Conservation (phyloP, 2,888 invertebrate genomes). For the Adelognathus sp. region DNA sequence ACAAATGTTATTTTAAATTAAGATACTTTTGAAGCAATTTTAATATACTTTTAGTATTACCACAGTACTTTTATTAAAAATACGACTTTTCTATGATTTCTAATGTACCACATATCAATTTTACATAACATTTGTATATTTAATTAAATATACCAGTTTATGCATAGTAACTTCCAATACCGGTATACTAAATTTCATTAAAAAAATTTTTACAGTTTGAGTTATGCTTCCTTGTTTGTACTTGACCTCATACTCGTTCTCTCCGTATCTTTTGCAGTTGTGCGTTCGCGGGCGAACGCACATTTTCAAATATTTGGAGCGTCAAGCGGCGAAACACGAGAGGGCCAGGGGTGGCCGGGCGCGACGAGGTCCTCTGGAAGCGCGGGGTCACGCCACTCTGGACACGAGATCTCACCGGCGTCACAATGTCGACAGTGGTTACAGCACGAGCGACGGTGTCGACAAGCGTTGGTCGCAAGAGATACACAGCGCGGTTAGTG, state of each 20-base stretch:
- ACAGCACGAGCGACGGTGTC: conserved; percentile 92
- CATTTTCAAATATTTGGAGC: conserved; percentile 96
- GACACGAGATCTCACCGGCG: conserved; percentile 83
- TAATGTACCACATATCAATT: no score
- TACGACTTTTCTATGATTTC: no score
- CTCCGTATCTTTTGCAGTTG: conserved; percentile 83
- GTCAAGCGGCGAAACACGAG: conserved; percentile 90
- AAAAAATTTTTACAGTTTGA: neutral
- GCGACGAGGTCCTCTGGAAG: conserved; percentile 82
- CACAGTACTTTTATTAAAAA: no score
- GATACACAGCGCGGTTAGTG: conserved; percentile 81
- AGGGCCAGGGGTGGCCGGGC: conserved; percentile 81
- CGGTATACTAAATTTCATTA: neutral
- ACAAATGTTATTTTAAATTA: no score
- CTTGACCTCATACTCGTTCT: conserved; percentile 11
- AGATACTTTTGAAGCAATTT: no score
- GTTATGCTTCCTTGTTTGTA: neutral
- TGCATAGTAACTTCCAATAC: no score
- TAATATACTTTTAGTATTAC: no score
- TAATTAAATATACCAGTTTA: no score
- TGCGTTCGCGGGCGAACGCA: conserved; percentile 96
- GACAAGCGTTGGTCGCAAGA: conserved; percentile 94
- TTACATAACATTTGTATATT: no score
- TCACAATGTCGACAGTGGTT: conserved; percentile 94
- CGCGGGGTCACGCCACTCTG: conserved; percentile 82